Conservation (phyloP, 1,140 invertebrate species). For the Drosophila sucinea region DNA sequence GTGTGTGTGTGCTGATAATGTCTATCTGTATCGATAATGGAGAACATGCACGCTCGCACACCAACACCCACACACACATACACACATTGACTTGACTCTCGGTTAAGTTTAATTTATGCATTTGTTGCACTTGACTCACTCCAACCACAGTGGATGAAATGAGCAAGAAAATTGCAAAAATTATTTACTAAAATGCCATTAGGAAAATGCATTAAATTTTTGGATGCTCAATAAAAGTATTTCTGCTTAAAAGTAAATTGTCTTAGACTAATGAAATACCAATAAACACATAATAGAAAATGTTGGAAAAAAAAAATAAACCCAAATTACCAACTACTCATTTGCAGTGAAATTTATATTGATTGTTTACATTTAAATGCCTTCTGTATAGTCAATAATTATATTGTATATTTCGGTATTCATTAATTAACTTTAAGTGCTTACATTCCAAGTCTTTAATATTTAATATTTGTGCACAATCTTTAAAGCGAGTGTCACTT, state of each 20-base stretch:
- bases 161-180: not conserved
- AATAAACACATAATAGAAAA: too few relatives aligned
- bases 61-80: constrained; percentile 36
- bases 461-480: not conserved
- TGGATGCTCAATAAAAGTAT: too few relatives aligned
- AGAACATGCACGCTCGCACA: constrained; percentile 64
- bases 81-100: constrained; percentile 26
- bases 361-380: too few relatives aligned
- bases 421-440: too few relatives aligned
- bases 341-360: too few relatives aligned
- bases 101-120: constrained; percentile 69
- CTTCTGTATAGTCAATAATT: too few relatives aligned
- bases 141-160: constrained; percentile 41
- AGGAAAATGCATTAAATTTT: not conserved
- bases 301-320: too few relatives aligned
- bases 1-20: constrained; percentile 61
- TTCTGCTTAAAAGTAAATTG: too few relatives aligned
- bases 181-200: not conserved
- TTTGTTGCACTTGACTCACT: constrained; percentile 48
- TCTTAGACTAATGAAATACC: too few relatives aligned
- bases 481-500: too few relatives aligned
- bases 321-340: too few relatives aligned
- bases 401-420: too few relatives aligned
- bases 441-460: not conserved
- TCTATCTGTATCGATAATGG: constrained; percentile 69